Conservation (phyloP, 1,140 invertebrate species). For the Habropoda laboriosa region DNA sequence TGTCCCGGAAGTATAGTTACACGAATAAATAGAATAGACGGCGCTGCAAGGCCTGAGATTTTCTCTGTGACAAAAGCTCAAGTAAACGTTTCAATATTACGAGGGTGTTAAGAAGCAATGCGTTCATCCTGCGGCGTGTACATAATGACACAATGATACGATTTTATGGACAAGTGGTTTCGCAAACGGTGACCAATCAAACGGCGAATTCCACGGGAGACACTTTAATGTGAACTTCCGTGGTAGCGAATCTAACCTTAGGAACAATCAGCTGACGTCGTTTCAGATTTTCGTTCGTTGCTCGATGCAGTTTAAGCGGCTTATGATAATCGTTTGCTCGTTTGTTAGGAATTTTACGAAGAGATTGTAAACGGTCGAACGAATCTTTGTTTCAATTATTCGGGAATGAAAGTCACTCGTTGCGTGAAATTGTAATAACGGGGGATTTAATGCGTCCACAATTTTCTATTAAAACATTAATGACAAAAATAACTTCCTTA, state of each 20-base stretch:
- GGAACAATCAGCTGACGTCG: not conserved
- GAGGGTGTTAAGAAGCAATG: not conserved
- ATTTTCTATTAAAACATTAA: no score
- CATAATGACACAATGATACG: constrained; percentile 8
- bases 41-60: constrained; percentile 8
- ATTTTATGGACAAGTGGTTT: not conserved
- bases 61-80: not conserved
- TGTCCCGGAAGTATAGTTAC: constrained; percentile 26
- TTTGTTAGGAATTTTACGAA: not conserved
- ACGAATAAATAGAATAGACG: constrained; percentile 1
- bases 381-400: not conserved
- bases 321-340: not conserved
- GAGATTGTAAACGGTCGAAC: not conserved
- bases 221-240: not conserved
- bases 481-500: no score
- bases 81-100: not conserved
- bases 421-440: not conserved
- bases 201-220: not conserved
- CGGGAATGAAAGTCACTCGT: not conserved
- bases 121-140: not conserved
- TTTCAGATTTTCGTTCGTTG: not conserved
- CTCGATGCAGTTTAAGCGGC: not conserved
- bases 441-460: no score
- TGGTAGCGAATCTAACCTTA: not conserved
- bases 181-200: not conserved